Conservation (phyloP, 2,113 vertebrate genomes). For the Chaenogobius annularis region DNA sequence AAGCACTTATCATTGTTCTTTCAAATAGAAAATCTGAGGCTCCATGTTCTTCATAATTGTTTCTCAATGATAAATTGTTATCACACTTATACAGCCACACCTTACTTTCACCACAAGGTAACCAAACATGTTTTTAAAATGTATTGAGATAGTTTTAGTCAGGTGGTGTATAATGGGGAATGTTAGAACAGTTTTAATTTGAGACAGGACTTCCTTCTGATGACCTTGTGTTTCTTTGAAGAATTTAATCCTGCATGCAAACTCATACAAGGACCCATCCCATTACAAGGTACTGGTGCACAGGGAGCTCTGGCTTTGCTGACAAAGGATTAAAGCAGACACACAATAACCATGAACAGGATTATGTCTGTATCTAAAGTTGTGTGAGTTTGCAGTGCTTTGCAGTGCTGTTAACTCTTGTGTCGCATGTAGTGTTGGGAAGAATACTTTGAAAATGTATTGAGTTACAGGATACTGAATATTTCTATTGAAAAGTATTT, state of each 20-base stretch:
- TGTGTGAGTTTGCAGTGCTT: neutral
- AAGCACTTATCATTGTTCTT: neutral
- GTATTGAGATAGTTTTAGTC: neutral
- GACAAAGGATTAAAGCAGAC: neutral
- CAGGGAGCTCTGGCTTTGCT: neutral
- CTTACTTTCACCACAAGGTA: too few species aligned
- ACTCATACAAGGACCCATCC: conserved; percentile 82
- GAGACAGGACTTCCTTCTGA: neutral
- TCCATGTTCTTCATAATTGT: too few species aligned
- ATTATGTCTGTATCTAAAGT: neutral
- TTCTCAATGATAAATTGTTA: too few species aligned
- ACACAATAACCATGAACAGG: neutral
- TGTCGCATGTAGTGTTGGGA: neutral
- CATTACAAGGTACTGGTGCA: conserved; percentile 82
- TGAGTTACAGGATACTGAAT: neutral
- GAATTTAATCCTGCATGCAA: conserved; percentile 88
- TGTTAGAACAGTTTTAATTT: neutral
- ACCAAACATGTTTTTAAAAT: too few species aligned
- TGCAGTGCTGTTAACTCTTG: neutral
- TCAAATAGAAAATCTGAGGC: too few species aligned
- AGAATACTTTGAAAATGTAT: too few species aligned
- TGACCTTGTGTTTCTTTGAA: conserved; percentile 36
- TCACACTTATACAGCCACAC: too few species aligned
- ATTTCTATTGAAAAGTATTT: too few species aligned
- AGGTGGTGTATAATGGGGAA: neutral